Base-by-base conservation (phyloP, 2,797 vertebrate species). In the Lycodopsis pacificus region DNA sequence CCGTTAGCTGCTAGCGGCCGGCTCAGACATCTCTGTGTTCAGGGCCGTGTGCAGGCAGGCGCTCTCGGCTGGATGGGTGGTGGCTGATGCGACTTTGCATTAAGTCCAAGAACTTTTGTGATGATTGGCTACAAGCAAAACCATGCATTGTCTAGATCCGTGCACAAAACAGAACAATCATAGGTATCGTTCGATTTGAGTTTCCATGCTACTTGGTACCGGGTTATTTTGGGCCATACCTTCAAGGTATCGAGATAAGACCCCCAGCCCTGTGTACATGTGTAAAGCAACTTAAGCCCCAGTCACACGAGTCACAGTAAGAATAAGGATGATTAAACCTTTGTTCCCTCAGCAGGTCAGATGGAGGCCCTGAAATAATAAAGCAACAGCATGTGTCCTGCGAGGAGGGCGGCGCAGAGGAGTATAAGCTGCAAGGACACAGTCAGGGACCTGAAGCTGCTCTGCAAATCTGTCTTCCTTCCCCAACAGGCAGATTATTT, bases 401-500 rank as follows among this genome's bases (percentile, higher is more conserved):
- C 1, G 12, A 77, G 38, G 65, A 76, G 73, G 64, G 71, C 17
- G 20, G 77, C 6, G 40, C 64, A 65, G 64, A 83, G 61, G 70
- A 74, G 49, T 59, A n/a, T 80, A 87, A 87, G 74, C 82, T 86
- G 76, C 76, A 81, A 75, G 58, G 80, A 83, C 79, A 82, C 10
- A 54, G 82, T 87, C 62, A 72, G 79, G 70, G 81, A 83, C 73
- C 67, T 67, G 77, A 80, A 40, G 61, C 73, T 10, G 49, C 40
- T 54, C 73, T 70, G 73, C 70, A 91, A 89, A 91, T 90, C 79
- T 80, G 63, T 81, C 77, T 76, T 83, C 73, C 64, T 84, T 78
- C 64, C 38, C 75, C 80, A 78, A 44, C 79, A 83, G 61, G 61
- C 72, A 86, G 83, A 92, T 90, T 89, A 91, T 87, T 80, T 88